These are phyloP conservation scores for Argynnis bischoffii DNA, from an alignment of 2,888 invertebrate genomes.

Conservation along the genomic window DNA sequence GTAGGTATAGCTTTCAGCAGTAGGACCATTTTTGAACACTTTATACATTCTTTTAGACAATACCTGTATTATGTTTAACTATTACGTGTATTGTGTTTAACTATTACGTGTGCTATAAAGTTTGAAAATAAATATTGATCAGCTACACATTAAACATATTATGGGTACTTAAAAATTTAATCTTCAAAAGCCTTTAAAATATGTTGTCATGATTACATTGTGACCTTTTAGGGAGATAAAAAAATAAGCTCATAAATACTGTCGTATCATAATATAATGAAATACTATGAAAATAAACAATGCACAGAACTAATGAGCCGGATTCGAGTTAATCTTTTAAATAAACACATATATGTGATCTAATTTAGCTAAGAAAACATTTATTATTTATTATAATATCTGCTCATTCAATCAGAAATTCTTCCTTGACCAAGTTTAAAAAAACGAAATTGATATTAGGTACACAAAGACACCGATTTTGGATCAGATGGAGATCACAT, in stretches of 20 bases:
- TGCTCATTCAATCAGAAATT: constrained; percentile 15
- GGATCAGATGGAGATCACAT: constrained; percentile 14
- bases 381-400: constrained; percentile 35
- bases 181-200: neutral
- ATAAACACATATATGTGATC: constrained; percentile 40
- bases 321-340: constrained; percentile 36
- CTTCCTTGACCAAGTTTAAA: constrained; percentile 19
- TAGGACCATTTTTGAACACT: too few relatives aligned
- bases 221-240: constrained; percentile 8
- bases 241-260: constrained; percentile 14
- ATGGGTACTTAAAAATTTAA: too few relatives aligned
- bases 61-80: too few relatives aligned
- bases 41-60: too few relatives aligned
- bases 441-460: constrained; percentile 1
- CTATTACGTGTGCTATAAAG: too few relatives aligned
- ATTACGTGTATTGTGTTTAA: too few relatives aligned
- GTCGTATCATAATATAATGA: neutral
- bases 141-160: too few relatives aligned
- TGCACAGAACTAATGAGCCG: constrained; percentile 21
- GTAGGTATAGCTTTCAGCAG: too few relatives aligned
- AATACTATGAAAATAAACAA: constrained; percentile 6
- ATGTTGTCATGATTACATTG: constrained; percentile 3
- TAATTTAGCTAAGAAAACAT: constrained; percentile 35
- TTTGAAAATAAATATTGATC: too few relatives aligned
- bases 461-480: constrained; percentile 21